Base-by-base conservation (phyloP, 1,140 invertebrate genomes). In the Hestina assimilis region DNA sequence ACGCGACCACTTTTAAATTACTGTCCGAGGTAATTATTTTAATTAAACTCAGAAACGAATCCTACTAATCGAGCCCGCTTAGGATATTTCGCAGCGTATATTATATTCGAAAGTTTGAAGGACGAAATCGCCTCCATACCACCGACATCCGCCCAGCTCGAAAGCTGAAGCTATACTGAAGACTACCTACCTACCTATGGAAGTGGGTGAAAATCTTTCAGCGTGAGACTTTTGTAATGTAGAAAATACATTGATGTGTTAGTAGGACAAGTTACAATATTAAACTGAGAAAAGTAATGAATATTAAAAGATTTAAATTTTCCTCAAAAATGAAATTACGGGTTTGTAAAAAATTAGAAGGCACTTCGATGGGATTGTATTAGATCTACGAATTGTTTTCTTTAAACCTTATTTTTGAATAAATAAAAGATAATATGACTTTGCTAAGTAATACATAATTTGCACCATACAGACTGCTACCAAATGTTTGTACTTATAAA, bases 151-250 rank as follows among this genome's bases (percentile, higher is more conserved):
- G 68, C 53, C 53, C 79, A 70, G 66, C 68, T 9, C 55, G 52
- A 75, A 66, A 54, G 76, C 76, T 66, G 57, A 72, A 72, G 65
- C 72, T 55, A 23, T 66, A 82, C 79, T 79, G 71, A 73, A 70
- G 56, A n/a, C n/a, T 45, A 24, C 42, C 46, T 59, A 52, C 35
- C 40, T 43, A 31, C 24, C 51, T 40, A 45, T 21, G 46, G n/a
- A 47, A 23, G 26, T 20, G n/a, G 9, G 6, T 41, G 17, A 4
- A 57, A 41, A 59, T 5, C 24, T 17, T 52, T 20, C 14, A 45
- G n/a, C 23, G 28, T 23, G 42, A 26, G 24, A 38, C 15, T 19
- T 46, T 41, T 41, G 6, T 21, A 28, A 12, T 4, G 5, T 56
- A 47, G 15, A 0, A 7, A 24, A 24, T 52, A 51, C 42, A 56